phyloP scores from a whole-genome alignment of 2,888 invertebrate species.

The Drosophila merina region DNA sequence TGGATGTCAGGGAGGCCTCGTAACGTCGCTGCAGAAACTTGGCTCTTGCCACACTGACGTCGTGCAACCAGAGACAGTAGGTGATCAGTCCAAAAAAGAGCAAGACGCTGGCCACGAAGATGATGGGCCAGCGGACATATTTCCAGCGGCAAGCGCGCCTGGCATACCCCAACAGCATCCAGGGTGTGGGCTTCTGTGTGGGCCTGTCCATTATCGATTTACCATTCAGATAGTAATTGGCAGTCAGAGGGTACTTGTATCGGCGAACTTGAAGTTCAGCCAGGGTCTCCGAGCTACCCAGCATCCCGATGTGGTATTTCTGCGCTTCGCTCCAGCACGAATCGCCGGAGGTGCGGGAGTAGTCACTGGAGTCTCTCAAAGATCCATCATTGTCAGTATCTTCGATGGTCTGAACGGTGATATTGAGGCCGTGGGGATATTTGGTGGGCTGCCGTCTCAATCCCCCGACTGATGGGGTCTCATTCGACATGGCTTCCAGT shows the following conservation, averaged over 20 bases:
- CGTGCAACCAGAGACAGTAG: constrained; percentile 81
- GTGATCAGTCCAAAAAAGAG: constrained; percentile 81
- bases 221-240: constrained; percentile 76
- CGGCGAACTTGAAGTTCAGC: constrained; percentile 81
- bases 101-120: constrained; percentile 76
- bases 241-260: constrained; percentile 78
- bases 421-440: constrained; percentile 79
- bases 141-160: constrained; percentile 76
- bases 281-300: constrained; percentile 75
- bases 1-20: constrained; percentile 46
- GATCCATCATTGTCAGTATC: constrained; percentile 24
- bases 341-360: constrained; percentile 63
- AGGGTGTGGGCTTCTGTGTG: constrained; percentile 62
- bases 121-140: constrained; percentile 79
- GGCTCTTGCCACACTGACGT: constrained; percentile 78
- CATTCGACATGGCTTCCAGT: constrained; percentile 54
- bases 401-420: constrained; percentile 74
- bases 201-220: constrained; percentile 41
- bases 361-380: constrained; percentile 55
- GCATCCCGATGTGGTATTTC: constrained; percentile 76
- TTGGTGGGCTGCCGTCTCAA: constrained; percentile 78
- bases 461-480: constrained; percentile 40
- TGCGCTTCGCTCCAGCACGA: constrained; percentile 61
- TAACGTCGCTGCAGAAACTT: constrained; percentile 71
- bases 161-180: constrained; percentile 65